Conservation (phyloP, 2,888 invertebrate genomes). For the Catocala fraxini region DNA sequence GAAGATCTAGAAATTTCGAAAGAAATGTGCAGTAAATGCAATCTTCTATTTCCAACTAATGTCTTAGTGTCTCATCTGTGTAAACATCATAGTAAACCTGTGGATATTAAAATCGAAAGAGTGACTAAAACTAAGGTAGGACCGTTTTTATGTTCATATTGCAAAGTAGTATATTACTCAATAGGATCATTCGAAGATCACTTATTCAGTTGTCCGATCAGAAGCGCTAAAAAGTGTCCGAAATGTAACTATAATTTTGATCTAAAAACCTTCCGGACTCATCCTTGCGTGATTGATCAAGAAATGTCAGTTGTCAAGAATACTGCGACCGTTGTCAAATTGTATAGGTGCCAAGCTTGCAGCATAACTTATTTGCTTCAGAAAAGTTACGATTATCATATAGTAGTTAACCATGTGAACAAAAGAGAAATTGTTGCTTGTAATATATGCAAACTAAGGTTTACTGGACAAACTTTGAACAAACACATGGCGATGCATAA, state of each 20-base stretch:
- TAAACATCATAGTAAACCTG: constrained; percentile 55
- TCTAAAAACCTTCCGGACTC: not conserved
- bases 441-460: constrained; percentile 18
- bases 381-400: constrained; percentile 8
- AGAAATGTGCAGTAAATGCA: constrained; percentile 62
- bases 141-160: constrained; percentile 12
- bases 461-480: constrained; percentile 9
- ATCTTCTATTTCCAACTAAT: constrained; percentile 54
- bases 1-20: constrained; percentile 31
- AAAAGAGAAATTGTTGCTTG: constrained; percentile 4
- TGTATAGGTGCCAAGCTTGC: constrained; percentile 24
- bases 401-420: not conserved
- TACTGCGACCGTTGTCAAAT: rapidly evolving
- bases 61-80: constrained; percentile 57
- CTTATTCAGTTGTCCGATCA: constrained; percentile 2
- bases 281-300: constrained; percentile 5
- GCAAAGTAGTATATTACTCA: constrained; percentile 11
- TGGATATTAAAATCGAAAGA: constrained; percentile 27
- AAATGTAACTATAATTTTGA: constrained; percentile 3
- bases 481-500: constrained; percentile 24
- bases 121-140: constrained; percentile 8
- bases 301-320: constrained; percentile 8
- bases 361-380: constrained; percentile 20
- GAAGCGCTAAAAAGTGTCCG: constrained; percentile 2
- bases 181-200: constrained; percentile 8